phyloP scores from a whole-genome alignment of 1,140 invertebrate species.

The Drosophila hydei region DNA sequence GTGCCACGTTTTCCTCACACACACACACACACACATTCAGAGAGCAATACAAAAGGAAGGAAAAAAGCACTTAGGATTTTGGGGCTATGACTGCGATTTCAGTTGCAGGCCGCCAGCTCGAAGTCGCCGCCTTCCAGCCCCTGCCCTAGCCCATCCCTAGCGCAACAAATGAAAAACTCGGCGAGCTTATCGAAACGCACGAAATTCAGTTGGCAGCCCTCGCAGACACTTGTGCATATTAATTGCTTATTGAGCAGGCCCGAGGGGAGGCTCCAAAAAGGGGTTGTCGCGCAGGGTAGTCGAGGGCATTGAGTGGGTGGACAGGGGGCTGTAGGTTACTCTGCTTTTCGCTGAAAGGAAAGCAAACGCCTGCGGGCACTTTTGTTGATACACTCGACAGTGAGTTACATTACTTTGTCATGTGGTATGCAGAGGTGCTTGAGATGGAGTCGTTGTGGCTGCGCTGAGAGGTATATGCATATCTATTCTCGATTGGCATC shows the following conservation, averaged over 20 bases:
- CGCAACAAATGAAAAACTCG: constrained; percentile 7
- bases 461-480: no score
- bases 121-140: background rate
- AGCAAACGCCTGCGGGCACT: constrained; percentile 12
- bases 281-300: background rate
- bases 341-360: constrained; percentile 37
- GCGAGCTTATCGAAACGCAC: constrained; percentile 32
- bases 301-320: background rate
- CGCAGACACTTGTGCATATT: constrained; percentile 79
- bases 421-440: background rate
- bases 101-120: constrained; percentile 11
- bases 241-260: constrained; percentile 77
- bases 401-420: background rate
- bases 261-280: background rate
- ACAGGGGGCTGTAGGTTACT: background rate
- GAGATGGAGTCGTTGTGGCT: background rate
- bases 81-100: constrained; percentile 37
- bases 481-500: no score
- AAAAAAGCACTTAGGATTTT: constrained; percentile 31
- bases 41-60: constrained; percentile 15
- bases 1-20: constrained; percentile 47
- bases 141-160: background rate
- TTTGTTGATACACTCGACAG: constrained; percentile 1
- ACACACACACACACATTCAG: constrained; percentile 2
- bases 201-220: constrained; percentile 48